A percentile compares a stretch with the other conserved stretches of the same genome.
Conservation (phyloP, 2,797 vertebrate genomes). For the Pygocentrus nattereri region DNA sequence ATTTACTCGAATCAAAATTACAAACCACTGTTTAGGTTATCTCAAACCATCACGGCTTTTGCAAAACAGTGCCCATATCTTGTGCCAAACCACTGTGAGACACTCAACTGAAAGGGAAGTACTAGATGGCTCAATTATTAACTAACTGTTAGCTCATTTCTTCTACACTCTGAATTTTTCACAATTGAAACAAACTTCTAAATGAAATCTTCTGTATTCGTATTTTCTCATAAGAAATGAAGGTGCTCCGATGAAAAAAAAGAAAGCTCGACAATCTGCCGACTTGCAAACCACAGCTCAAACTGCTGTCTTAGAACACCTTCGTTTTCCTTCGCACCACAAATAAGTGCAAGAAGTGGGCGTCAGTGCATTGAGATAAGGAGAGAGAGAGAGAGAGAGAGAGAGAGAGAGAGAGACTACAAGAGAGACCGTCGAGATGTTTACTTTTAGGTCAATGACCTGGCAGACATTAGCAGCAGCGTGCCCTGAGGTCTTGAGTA, state of each 20-base stretch:
- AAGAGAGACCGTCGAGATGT: slow-evolving; percentile 29
- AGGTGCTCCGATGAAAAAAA: slow-evolving; percentile 10
- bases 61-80: background rate
- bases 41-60: background rate
- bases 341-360: slow-evolving; percentile 60
- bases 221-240: background rate
- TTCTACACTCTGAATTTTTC: background rate
- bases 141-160: background rate
- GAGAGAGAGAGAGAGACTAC: slow-evolving; percentile 31
- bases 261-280: slow-evolving; percentile 50
- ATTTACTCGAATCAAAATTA: background rate
- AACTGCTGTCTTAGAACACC: slow-evolving; percentile 54
- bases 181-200: background rate
- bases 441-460: slow-evolving; percentile 70
- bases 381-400: slow-evolving; percentile 43
- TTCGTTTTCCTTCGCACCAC: slow-evolving; percentile 49
- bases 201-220: background rate
- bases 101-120: background rate
- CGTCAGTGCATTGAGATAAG: slow-evolving; percentile 53
- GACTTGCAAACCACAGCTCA: slow-evolving; percentile 58
- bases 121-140: background rate
- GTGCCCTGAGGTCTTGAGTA: slow-evolving; percentile 63
- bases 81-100: background rate
- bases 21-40: background rate
- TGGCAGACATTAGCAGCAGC: slow-evolving; percentile 65